phyloP scores from a whole-genome alignment of 2,888 invertebrate genomes.

The Idaea aversata region DNA sequence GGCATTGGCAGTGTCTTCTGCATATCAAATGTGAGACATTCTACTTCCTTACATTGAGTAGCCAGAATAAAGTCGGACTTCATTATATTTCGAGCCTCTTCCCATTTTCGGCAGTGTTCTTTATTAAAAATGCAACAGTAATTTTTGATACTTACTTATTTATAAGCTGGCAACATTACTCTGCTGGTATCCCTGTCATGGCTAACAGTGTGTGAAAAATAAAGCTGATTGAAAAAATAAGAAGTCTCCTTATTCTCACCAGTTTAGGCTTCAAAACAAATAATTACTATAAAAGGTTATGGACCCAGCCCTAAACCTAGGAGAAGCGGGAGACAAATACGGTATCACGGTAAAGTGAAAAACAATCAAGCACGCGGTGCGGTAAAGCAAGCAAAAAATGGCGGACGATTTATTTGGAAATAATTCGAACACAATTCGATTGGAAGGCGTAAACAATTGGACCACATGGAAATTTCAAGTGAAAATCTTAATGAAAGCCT shows the following conservation, averaged over 20 bases:
- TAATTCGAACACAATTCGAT: constrained; percentile 21
- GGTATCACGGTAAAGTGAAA: neutral
- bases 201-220: no score
- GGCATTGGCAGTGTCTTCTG: constrained; percentile 25
- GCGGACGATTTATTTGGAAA: no score
- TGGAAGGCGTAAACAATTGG: constrained; percentile 34
- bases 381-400: neutral
- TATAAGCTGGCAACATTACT: no score
- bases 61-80: constrained; percentile 19
- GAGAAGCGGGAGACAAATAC: neutral
- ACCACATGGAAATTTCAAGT: constrained; percentile 38
- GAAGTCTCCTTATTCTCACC: no score
- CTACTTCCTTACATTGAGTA: constrained; percentile 16
- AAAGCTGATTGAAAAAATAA: no score
- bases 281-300: constrained; percentile 5
- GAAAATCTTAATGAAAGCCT: constrained; percentile 24
- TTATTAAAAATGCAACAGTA: no score
- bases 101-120: constrained; percentile 14
- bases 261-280: no score
- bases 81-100: constrained; percentile 15
- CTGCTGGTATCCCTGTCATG: no score
- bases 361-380: neutral
- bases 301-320: neutral
- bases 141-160: no score
- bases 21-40: constrained; percentile 6